Evolutionary conservation across 2,888 invertebrate species (phyloP).

Genomic region (Leucophenga maculata): DNA sequence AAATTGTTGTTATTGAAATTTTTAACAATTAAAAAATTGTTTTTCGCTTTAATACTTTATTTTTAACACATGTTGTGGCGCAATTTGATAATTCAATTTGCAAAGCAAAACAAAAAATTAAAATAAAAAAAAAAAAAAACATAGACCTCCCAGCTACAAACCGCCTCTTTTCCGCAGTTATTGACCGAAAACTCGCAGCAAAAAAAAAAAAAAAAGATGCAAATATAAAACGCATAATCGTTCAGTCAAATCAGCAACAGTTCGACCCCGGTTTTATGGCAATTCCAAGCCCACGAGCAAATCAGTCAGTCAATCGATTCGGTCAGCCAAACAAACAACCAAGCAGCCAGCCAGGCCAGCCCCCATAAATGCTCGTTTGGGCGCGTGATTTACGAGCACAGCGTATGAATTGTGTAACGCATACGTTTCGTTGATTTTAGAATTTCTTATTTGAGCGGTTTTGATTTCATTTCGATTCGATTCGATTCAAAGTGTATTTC

Average conservation of each 20-base stretch:
- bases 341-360: not conserved
- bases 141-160: not conserved
- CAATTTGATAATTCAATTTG: constrained; percentile 4
- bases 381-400: constrained; percentile 68
- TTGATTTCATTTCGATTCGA: constrained; percentile 34
- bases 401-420: constrained; percentile 67
- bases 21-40: constrained; percentile 11
- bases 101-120: not conserved
- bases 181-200: not conserved
- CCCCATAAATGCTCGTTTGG: constrained; percentile 55
- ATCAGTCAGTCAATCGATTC: not conserved
- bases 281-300: not conserved
- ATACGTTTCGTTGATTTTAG: constrained; percentile 50
- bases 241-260: not conserved
- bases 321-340: not conserved
- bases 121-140: not conserved
- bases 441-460: constrained; percentile 46
- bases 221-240: not conserved
- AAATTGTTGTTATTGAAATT: constrained; percentile 24
- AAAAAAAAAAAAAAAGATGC: not conserved
- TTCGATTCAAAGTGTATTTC: not conserved
- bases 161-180: not conserved
- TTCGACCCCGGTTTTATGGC: not conserved
- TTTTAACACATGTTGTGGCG: not conserved
- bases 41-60: not conserved